A percentile compares a stretch with the other conserved stretches of the same genome.
These are phyloP conservation scores for Microtus pennsylvanicus DNA, from an alignment of 2,113 vertebrate genomes.

Conservation along the genomic window DNA sequence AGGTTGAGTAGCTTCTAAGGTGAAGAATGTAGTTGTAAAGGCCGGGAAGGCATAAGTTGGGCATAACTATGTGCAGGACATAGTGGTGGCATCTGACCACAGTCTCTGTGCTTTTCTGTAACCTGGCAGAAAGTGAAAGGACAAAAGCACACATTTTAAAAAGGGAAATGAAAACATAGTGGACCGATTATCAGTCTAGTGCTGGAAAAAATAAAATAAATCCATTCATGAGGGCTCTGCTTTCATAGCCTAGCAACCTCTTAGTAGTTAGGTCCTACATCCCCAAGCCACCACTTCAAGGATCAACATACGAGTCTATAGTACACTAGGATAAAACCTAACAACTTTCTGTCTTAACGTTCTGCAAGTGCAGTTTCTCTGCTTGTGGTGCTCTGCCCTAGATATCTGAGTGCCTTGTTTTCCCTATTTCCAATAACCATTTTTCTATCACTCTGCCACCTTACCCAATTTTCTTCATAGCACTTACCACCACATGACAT, in stretches of 20 bases:
- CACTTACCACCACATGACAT: neutral
- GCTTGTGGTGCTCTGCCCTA: neutral
- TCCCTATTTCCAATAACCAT: neutral
- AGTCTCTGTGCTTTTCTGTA: neutral
- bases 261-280: too few relatives aligned
- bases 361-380: neutral
- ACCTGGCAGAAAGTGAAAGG: neutral
- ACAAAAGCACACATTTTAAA: neutral
- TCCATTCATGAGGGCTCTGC: neutral
- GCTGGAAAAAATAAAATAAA: neutral
- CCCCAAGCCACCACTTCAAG: neutral
- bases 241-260: too few relatives aligned
- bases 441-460: neutral
- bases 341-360: neutral
- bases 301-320: neutral
- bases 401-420: neutral
- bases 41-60: neutral
- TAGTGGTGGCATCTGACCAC: neutral
- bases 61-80: too few relatives aligned
- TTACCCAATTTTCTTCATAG: neutral
- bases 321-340: neutral
- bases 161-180: neutral
- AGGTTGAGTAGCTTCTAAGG: neutral
- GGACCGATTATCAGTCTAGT: neutral
- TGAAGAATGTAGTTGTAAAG: neutral